Base-by-base conservation (phyloP, 2,113 vertebrate species). In the Talpa occidentalis region DNA sequence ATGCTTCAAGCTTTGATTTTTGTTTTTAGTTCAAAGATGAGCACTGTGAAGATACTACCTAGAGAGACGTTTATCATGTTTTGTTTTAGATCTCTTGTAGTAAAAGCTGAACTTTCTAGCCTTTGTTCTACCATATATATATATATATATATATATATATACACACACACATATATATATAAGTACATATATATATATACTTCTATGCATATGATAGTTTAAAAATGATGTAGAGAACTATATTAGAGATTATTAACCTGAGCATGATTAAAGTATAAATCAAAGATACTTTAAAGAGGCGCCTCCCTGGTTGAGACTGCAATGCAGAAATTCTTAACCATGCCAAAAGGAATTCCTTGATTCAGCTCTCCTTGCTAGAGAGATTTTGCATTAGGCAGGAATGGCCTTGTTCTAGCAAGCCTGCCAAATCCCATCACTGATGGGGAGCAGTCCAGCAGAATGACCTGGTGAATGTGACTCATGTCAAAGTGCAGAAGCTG, bases 1-100 rank as follows among this genome's bases (percentile, higher is more conserved):
- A 16, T 79, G 52, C 40, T 96, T 82, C 5, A 76, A 80, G 62
- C 49, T 94, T 95, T 95, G 66, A 60, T 76, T 92, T 91, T 82
- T 95, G 54, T 59, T 15, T 69, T 91, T 52, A 91, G 60, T 89
- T 66, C 32, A 81, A 74, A 94, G 44, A 82, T 88, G 62, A 84
- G 42, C 19, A 88, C 37, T 15, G 70, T 52, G 19, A 74, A 62
- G 24, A 70, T 2, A 89, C 17, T 30, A 84, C 69, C 37, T 74
- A 78, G 59, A 87, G 21, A 91, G 28, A 88, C 37, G 72, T 91
- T 69, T 95, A 82, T 17, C 62, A 67, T 72, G 40, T 93, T 93
- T 94, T 78, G 1, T 97, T 91, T 94, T 73, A 84, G 42, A 77
- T 40, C 15, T 91, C 14, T 60, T 62, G 7, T 56, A 60, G 35